Evolutionary conservation across 30 jellyfish, hydroid and myxozoan genomes (phyloP).

Genomic region (Chrysaora quinquecirrha): DNA sequence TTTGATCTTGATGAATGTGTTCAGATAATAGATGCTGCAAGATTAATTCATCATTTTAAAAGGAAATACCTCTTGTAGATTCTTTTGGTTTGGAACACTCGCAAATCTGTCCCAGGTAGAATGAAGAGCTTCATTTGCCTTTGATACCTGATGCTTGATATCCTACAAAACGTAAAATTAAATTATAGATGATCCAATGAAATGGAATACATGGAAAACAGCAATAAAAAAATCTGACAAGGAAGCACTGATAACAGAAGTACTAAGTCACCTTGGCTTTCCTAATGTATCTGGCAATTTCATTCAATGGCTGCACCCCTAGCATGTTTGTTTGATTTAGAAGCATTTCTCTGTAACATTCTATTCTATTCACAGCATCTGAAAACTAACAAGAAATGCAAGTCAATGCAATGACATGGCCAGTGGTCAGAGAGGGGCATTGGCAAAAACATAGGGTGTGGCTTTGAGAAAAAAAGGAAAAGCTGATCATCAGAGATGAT

Average conservation of each 20-base stretch:
- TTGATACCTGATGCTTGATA: slow-evolving; percentile 64
- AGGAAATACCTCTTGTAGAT: slow-evolving; percentile 76
- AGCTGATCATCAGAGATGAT: no score
- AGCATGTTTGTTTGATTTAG: slow-evolving; percentile 91
- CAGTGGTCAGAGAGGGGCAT: no score
- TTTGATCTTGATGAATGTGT: no score
- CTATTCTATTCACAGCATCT: slow-evolving; percentile 89
- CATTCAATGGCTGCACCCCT: slow-evolving; percentile 91
- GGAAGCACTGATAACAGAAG: no score
- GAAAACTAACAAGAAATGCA: slow-evolving; percentile 68
- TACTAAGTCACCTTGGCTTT: slow-evolving; percentile 88
- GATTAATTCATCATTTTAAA: no score
- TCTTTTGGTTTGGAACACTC: slow-evolving; percentile 69
- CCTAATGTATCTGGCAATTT: slow-evolving; percentile 74
- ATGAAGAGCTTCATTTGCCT: slow-evolving; percentile 87
- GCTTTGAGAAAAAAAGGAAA: no score
- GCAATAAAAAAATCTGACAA: no score
- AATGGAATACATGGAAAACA: slow-evolving; percentile 6
- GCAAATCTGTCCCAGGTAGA: slow-evolving; percentile 91
- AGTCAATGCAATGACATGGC: no score
- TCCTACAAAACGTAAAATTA: slow-evolving; percentile 21
- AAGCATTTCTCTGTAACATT: slow-evolving; percentile 97
- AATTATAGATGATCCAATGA: not conserved
- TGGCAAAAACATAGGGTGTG: no score
- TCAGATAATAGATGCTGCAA: no score